Evolutionary conservation across 1,140 invertebrate genomes (phyloP).

Genomic region (Centruroides sculpturatus): DNA sequence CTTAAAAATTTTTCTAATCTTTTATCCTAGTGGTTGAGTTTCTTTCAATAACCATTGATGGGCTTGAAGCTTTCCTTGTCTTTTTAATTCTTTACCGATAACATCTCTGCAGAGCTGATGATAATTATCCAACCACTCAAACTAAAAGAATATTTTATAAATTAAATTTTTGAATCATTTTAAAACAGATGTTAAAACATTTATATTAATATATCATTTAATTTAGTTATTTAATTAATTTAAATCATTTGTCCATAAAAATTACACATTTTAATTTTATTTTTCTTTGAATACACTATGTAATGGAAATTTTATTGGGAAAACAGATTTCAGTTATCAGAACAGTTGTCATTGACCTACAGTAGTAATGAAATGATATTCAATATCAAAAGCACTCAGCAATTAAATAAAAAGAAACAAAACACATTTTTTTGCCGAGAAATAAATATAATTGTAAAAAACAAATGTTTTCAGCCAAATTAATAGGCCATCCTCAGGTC

Average conservation of each 20-base stretch:
- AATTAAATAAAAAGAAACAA: too few species aligned
- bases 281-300: not conserved
- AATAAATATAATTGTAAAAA: too few species aligned
- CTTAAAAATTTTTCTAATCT: not conserved
- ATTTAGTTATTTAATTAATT: not conserved
- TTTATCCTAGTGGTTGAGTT: slow-evolving; percentile 40
- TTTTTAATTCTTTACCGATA: slow-evolving; percentile 49
- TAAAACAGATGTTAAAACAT: not conserved
- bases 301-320: not conserved
- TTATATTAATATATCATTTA: not conserved
- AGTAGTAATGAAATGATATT: too few species aligned
- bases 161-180: not conserved
- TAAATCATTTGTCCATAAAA: not conserved
- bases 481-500: too few species aligned
- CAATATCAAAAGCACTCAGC: too few species aligned
- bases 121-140: slow-evolving; percentile 61
- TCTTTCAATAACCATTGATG: slow-evolving; percentile 58
- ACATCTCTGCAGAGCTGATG: slow-evolving; percentile 50
- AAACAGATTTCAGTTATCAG: not conserved
- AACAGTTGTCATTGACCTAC: too few species aligned
- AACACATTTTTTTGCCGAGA: too few species aligned
- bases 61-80: slow-evolving; percentile 43
- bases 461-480: too few species aligned
- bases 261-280: not conserved
- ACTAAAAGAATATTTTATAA: slow-evolving; percentile 31